Base-by-base conservation (phyloP, 2,113 vertebrate genomes). In the Bufo gargarizans region DNA sequence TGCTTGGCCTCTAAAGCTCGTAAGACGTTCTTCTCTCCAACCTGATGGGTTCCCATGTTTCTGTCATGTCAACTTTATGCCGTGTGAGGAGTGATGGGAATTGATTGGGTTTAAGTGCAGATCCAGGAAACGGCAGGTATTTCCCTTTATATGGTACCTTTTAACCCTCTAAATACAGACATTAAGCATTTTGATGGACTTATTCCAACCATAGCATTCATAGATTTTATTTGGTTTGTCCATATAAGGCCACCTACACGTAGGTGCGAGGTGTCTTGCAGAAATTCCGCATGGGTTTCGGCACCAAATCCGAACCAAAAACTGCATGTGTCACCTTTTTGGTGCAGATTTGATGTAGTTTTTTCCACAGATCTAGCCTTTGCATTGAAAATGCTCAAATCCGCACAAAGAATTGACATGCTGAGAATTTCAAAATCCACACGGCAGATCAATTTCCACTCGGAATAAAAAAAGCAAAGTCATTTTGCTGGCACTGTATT, bases 81-180 rank as follows among this genome's bases (percentile, higher is more conserved):
- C 69, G 6, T 74, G 45, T 59, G n/a, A 83, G 58, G 58, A 83
- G 69, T 88, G 86, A 88, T 76, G 71, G 80, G 86, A 82, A 88
- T 88, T 88, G 86, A 88, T 88, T 77, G 56, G 47, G 45, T 82
- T 88, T 88, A 88, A 88, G 86, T 88, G 86, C 80, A 77, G 80
- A 77, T 88, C 86, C 80, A 59, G 80, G 80, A 88, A 88, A 19
- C 55, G 47, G 86, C 65, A 88, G 86, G 86, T 88, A 72, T 77
- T 58, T 72, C 45, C 49, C n/a, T 45, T 82, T 63, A 71, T 83
- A 76, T 76, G 12, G 33, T 2, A 69, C 50, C 45, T 82, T 77
- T 88, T 88, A 88, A 88, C 80, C 86, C 86, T 74, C 19, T 77
- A 88, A 83, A 56, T 17, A 50, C 86, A 43, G 77, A 22, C 58